Conservation (phyloP, 2,113 vertebrate genomes). For the Megaptera novaeangliae region DNA sequence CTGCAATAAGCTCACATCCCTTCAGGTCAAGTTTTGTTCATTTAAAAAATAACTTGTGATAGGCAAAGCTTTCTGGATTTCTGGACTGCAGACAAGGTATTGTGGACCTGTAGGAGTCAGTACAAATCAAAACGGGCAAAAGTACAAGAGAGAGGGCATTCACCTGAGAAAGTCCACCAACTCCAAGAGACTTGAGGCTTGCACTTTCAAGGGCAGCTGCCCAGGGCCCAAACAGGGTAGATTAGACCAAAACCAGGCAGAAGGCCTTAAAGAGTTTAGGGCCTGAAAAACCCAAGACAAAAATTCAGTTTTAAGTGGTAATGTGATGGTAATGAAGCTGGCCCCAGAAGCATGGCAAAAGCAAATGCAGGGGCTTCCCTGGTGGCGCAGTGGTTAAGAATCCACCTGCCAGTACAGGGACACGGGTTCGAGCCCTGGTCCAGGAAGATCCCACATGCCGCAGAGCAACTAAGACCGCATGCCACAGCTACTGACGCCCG, state of each 20-base stretch:
- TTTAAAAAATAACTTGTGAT: background rate
- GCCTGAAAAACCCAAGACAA: background rate
- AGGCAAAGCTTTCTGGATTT: background rate
- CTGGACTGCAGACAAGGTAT: background rate
- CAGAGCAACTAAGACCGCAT: too few species aligned
- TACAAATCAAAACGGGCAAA: background rate
- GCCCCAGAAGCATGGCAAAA: background rate
- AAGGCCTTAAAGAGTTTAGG: background rate
- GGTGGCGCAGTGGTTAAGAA: too few species aligned
- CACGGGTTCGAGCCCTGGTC: too few species aligned
- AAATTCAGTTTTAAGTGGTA: background rate
- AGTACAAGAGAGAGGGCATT: background rate
- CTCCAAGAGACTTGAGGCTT: background rate
- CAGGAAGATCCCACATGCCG: too few species aligned
- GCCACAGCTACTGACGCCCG: too few species aligned
- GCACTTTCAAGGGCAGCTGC: background rate
- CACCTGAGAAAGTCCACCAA: background rate
- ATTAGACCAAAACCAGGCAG: background rate
- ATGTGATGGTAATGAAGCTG: background rate
- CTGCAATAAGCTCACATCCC: background rate
- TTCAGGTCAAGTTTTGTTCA: background rate
- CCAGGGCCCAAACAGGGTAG: background rate
- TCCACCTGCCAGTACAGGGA: too few species aligned
- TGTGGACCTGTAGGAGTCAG: background rate
- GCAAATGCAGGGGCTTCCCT: too few species aligned